Conservation (phyloP, 37 sponge, comb jelly and placozoan species). For the Chondrosia reniformis region DNA sequence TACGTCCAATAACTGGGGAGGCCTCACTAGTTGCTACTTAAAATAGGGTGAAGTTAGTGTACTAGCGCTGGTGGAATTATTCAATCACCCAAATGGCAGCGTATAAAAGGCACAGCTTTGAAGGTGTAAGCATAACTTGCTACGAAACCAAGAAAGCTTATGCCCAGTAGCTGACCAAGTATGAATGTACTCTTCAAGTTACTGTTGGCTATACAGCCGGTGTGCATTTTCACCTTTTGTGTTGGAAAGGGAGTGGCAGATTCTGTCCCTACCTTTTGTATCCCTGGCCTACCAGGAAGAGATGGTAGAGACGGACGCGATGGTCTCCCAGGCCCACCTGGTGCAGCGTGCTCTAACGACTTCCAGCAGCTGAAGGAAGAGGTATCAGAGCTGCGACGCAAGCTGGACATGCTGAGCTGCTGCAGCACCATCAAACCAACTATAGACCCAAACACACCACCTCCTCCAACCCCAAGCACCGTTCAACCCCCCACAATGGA, state of each 20-base stretch:
- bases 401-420: background rate
- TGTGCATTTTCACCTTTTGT: background rate
- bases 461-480: background rate
- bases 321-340: background rate
- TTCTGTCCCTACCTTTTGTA: background rate
- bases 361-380: conserved; percentile 1
- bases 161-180: background rate
- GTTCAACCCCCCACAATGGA: background rate
- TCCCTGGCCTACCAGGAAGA: background rate
- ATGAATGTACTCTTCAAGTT: background rate
- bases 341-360: background rate
- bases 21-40: too few relatives aligned
- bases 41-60: too few relatives aligned
- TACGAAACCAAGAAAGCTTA: background rate
- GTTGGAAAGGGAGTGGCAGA: background rate
- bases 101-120: background rate
- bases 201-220: background rate
- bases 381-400: background rate
- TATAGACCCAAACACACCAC: background rate
- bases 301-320: background rate
- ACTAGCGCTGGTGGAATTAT: too few relatives aligned
- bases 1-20: too few relatives aligned
- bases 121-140: background rate
- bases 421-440: background rate
- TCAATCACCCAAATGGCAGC: too few relatives aligned